Conservation (phyloP, 2,888 invertebrate genomes). For the Temnothorax unifasciatus region DNA sequence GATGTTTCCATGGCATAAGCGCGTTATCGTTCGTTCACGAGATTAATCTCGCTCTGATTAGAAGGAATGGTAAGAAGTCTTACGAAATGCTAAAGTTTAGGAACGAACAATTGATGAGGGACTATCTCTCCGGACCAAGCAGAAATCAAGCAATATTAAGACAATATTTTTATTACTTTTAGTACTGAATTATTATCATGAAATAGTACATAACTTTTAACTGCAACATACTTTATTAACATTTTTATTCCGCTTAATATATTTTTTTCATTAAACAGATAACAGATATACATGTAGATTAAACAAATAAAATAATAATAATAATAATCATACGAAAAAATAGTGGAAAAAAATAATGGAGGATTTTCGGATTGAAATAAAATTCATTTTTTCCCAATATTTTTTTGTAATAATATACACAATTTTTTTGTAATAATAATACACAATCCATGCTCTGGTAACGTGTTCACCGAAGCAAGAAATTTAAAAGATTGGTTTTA, state of each 20-base stretch:
- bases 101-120: background rate
- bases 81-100: background rate
- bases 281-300: background rate
- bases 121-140: background rate
- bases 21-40: background rate
- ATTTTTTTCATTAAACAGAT: background rate
- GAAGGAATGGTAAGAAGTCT: background rate
- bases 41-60: conserved; percentile 3
- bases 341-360: too few species aligned
- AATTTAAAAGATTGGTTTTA: background rate
- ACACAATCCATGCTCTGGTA: background rate
- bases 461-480: background rate
- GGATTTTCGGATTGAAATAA: too few species aligned
- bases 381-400: background rate
- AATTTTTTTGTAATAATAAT: too few species aligned
- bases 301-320: background rate
- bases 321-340: too few species aligned
- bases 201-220: background rate
- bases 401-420: background rate
- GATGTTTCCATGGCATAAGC: conserved; percentile 9
- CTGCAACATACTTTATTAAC: background rate
- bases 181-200: background rate
- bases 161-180: conserved; percentile 3
- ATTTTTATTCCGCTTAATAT: background rate
- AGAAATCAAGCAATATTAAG: background rate